Percentiles rank a stretch among this genome's conserved stretches.
phyloP scores from a whole-genome alignment of 2,888 invertebrate species.

The Diogma glabrata region DNA sequence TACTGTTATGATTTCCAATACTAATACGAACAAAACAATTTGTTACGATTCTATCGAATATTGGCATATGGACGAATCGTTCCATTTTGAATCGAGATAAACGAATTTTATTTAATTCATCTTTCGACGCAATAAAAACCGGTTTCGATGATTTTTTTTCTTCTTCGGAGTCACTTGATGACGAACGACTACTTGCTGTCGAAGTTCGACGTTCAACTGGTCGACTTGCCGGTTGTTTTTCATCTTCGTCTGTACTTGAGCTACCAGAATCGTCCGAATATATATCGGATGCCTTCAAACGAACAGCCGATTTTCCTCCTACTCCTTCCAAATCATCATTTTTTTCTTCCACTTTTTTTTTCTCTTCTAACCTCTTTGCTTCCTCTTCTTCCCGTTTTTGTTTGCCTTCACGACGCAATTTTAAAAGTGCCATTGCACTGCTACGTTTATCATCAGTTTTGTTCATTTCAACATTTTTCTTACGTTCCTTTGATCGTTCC shows the following conservation, averaged over 20 bases:
- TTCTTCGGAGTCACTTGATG: slow-evolving; percentile 21
- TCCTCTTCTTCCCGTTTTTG: slow-evolving; percentile 58
- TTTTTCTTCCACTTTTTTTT: slow-evolving; percentile 43
- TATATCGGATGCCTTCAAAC: slow-evolving; percentile 87
- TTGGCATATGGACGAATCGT: slow-evolving; percentile 89
- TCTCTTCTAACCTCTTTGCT: slow-evolving; percentile 46
- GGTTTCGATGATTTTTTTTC: neutral
- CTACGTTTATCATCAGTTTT: slow-evolving; percentile 76
- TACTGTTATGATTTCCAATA: slow-evolving; percentile 79
- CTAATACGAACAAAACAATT: slow-evolving; percentile 95
- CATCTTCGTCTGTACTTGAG: slow-evolving; percentile 68
- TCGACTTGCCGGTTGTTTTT: slow-evolving; percentile 34
- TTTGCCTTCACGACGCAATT: slow-evolving; percentile 84
- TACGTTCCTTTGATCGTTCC: slow-evolving; percentile 58
- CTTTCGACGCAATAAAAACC: slow-evolving; percentile 58
- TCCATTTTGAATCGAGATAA: slow-evolving; percentile 84
- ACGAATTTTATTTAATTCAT: slow-evolving; percentile 76
- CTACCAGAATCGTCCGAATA: slow-evolving; percentile 80
- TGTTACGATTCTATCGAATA: slow-evolving; percentile 79
- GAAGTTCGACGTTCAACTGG: too few relatives aligned
- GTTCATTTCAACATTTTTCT: slow-evolving; percentile 81
- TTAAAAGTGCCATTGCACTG: slow-evolving; percentile 85
- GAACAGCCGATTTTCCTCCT: slow-evolving; percentile 56
- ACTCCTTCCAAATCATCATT: slow-evolving; percentile 41
- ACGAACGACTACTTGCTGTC: slow-evolving; percentile 19